These are phyloP conservation scores for Pristionchus pacificus DNA, from an alignment of 1,140 invertebrate genomes.

Conservation along the genomic window DNA sequence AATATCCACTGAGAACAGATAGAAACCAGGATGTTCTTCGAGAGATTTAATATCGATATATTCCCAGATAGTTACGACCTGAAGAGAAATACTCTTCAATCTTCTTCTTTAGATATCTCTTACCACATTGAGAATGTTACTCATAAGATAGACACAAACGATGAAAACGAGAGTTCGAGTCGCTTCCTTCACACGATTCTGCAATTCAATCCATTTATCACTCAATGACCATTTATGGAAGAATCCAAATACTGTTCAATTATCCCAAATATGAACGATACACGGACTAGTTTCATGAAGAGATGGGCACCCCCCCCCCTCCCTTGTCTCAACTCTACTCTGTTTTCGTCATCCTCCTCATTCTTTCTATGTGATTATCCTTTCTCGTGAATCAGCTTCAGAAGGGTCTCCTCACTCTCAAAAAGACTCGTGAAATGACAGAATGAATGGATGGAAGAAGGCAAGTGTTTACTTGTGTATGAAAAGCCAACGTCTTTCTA, in stretches of 20 bases:
- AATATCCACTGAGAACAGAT: slow-evolving; percentile 48
- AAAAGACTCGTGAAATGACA: too few relatives aligned
- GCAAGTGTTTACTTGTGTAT: too few relatives aligned
- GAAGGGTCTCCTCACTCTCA: too few relatives aligned
- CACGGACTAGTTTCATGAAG: neutral
- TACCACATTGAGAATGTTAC: slow-evolving; percentile 51
- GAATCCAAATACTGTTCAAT: neutral
- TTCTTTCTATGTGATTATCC: too few relatives aligned
- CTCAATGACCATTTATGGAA: slow-evolving; percentile 18
- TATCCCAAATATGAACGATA: neutral
- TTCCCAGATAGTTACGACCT: slow-evolving; percentile 46
- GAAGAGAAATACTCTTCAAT: too few relatives aligned
- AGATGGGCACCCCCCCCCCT: slow-evolving; percentile 13
- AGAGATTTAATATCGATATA: slow-evolving; percentile 44
- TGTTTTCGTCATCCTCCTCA: too few relatives aligned
- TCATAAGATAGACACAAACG: slow-evolving; percentile 46
- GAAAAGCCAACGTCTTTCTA: too few relatives aligned
- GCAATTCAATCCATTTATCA: too few relatives aligned
- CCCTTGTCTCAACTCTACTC: too few relatives aligned
- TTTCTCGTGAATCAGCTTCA: too few relatives aligned
- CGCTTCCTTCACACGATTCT: slow-evolving; percentile 45
- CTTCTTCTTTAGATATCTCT: too few relatives aligned
- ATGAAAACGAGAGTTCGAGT: slow-evolving; percentile 46
- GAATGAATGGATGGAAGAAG: too few relatives aligned
- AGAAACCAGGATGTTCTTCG: slow-evolving; percentile 39